Evolutionary conservation across 2,797 vertebrate species (phyloP), one percentile per base, ranked within the genome.

Genomic region (Glyptemys insculpta): DNA sequence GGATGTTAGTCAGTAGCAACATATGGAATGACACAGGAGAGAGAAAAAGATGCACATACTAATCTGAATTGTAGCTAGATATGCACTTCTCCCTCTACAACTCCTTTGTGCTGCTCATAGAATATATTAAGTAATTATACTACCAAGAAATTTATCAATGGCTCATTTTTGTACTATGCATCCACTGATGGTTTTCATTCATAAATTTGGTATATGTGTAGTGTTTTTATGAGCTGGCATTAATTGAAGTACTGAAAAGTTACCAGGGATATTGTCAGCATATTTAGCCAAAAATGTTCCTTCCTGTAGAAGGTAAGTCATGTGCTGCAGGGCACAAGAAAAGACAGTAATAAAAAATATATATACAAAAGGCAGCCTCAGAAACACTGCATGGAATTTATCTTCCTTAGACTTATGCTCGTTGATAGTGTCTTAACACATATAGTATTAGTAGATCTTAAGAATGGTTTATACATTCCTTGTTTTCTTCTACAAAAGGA

Each of bases 401-500:
- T 96, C 93, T 87, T 93, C 86, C 59, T 91, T 91, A 97, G 87
- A 90, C 93, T 53, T 50, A 82, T 0, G 4, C 65, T 89, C 0
- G 2, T 92, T 83, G 83, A 91, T 87, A 85, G 85, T 82, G 27
- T 94, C 95, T 95, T 95, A 95, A 93, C 52, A 0, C 4, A 21
- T 83, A 12, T 79, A 92, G 87, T 94, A 91, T 90, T 81, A 90
- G 94, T 94, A 83, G 88, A 92, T 89, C 91, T 1, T 88, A 80
- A 93, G 82, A 83, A 79, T 47, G 14, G 25, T 47, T 29, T 47
- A 76, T 65, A 87, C 81, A 27, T 91, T 95, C 74, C 86, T 93
- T 89, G 89, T 91, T 92, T 92, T 85, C 79, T 94, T 97, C 21
- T 93, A 84, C 87, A 84, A 97, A 96, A 94, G 94, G 91, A 96